Evolutionary conservation across 2,797 vertebrate genomes (phyloP), one percentile per base, ranked within the genome.

Genomic region (Choloepus didactylus): DNA sequence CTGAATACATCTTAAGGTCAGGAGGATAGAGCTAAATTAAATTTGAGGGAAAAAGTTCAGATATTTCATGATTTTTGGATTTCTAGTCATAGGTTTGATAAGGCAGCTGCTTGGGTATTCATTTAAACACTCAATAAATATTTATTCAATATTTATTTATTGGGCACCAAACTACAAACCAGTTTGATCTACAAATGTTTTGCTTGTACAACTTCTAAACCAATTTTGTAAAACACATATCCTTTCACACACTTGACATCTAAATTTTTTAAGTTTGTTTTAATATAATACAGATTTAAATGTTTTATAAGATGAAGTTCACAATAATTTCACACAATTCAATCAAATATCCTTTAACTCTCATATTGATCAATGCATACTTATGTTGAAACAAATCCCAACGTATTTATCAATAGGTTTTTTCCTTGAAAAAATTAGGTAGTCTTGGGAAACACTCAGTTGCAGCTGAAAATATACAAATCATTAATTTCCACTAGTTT

Each of bases 291-390:
- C 1, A 14, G 56, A 56, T 3, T 16, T 70, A 82, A 79, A 19
- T 21, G 69, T 91, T 60, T 91, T 95, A 62, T 73, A 92, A 95
- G 35, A 76, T 72, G 6, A 94, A 76, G 25, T 72, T 93, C 38
- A 64, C 2, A 16, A n/a, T 35, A 75, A 96, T 80, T 86, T 89
- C 35, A 62, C 27, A 66, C n/a, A n/a, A 83, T 62, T 87, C 44
- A 54, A 25, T 66, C 82, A 94, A 93, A 69, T 27, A 70, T 3
- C 44, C 76, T 77, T 44, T 35, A 44, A 14, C 27, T 59, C 62
- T 11, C 41, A 41, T 76, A 75, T 56, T 60, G 62, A 73, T 54
- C 29, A 91, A 35, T 73, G 7, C 38, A 89, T 84, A 70, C 19
- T 69, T 35, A 85, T 41, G 15, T 46, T 95, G 64, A 84, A 81